Evolutionary conservation across 2,888 invertebrate species (phyloP), one percentile per base, ranked within the genome.

Genomic region (Criorhina ranunculi): DNA sequence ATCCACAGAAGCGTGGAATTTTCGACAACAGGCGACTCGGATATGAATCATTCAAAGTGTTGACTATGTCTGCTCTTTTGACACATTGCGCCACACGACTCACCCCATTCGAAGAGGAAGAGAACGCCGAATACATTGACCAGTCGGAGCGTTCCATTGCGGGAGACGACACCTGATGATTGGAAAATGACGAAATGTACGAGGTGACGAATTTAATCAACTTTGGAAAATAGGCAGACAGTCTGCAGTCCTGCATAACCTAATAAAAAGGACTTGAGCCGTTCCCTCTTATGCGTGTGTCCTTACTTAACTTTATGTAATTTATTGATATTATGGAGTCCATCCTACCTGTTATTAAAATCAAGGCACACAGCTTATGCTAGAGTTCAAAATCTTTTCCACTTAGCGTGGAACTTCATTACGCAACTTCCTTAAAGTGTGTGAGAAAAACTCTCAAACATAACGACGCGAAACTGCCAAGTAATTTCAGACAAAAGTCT

Each of bases 11-110:
- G 62, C 69, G 77, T 78, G 77, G 77, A 78, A 78, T 78, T 78
- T 78, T 70, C 51, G 37, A 60, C 69, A 60, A 51, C 69, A 42
- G 60, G 33, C 69, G 53, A 78, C 70, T 66, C 17, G 64, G 64
- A 79, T 46, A 79, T 72, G 64, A 79, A 79, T 79, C 78, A 79
- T 79, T 79, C 70, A 35, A 69, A 55, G 62, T 70, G 64, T 79
- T 57, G 70, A 46, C 62, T 37, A 8, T 64, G 55, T 55, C 70
- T 70, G 70, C 40, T 31, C 57, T 72, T 79, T 72, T 79, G 67
- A 78, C 77, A 78, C 60, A 42, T 69, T 55, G 40, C 46, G 19
- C 51, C 24, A 35, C 53, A 55, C 12, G 31, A 19, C 40, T n/a
- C 60, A 51, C n/a, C 35, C 44, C 8, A 5, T 8, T 19, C 49